These are phyloP conservation scores for Meiosimyza platycephala DNA, from an alignment of 2,888 invertebrate genomes.

Conservation along the genomic window DNA sequence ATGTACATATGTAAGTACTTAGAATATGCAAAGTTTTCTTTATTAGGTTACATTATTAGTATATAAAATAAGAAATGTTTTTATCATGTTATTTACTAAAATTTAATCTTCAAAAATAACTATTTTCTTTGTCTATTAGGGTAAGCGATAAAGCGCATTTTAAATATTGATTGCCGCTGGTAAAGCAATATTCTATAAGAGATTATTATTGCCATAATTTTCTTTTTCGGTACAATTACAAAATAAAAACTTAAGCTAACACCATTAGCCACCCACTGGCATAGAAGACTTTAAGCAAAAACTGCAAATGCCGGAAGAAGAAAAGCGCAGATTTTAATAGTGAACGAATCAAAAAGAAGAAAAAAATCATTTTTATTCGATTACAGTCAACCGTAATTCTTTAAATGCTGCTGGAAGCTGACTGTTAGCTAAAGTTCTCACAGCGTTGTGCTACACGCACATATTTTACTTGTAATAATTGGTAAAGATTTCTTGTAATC, in stretches of 20 bases:
- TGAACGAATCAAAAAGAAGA: too few relatives aligned
- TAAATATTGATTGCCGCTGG: constrained; percentile 2
- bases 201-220: background rate
- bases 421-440: background rate
- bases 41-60: too few relatives aligned
- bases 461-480: background rate
- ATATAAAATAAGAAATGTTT: too few relatives aligned
- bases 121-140: too few relatives aligned
- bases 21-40: too few relatives aligned
- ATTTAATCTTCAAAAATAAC: too few relatives aligned
- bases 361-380: background rate
- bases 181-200: background rate
- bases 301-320: constrained; percentile 1
- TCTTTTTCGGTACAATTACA: background rate
- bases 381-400: background rate
- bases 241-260: background rate
- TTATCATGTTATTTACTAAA: too few relatives aligned
- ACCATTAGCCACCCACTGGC: constrained; percentile 12
- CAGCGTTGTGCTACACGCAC: background rate
- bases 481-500: background rate
- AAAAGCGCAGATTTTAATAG: background rate
- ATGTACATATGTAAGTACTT: too few relatives aligned
- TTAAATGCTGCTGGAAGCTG: background rate
- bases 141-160: too few relatives aligned
- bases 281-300: too few relatives aligned